These are phyloP conservation scores for Eristalis arbustorum DNA, from an alignment of 2,888 invertebrate species.

Conservation along the genomic window DNA sequence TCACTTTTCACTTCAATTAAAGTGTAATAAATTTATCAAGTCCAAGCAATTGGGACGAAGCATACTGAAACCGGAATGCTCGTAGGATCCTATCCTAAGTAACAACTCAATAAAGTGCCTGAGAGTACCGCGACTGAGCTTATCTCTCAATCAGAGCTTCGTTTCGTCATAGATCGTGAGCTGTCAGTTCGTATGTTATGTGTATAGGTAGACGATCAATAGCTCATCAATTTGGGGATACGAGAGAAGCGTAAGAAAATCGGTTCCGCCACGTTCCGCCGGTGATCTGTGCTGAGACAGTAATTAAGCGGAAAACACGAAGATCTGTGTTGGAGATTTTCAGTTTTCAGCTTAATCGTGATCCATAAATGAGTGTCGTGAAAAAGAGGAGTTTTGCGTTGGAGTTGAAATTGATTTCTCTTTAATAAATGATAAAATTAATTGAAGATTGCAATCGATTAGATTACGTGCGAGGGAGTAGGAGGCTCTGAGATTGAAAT, in stretches of 20 bases:
- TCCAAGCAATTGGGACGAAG: not conserved
- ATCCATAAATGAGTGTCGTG: constrained; percentile 21
- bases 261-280: not conserved
- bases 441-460: constrained; percentile 56
- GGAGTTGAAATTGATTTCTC: constrained; percentile 61
- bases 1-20: constrained; percentile 56
- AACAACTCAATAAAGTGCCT: constrained; percentile 28
- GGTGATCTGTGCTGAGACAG: constrained; percentile 4
- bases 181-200: constrained; percentile 15
- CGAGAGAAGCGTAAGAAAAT: constrained; percentile 7
- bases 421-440: constrained; percentile 56
- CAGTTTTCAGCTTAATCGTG: constrained; percentile 28
- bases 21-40: constrained; percentile 39
- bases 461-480: not conserved
- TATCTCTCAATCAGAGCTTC: constrained; percentile 32
- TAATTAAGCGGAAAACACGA: constrained; percentile 47
- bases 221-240: constrained; percentile 47
- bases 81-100: not conserved
- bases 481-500: not conserved
- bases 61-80: not conserved
- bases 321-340: constrained; percentile 26
- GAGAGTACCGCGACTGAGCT: constrained; percentile 5
- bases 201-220: constrained; percentile 37
- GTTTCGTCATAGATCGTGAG: constrained; percentile 39
- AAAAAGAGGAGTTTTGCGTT: constrained; percentile 57